Evolutionary conservation across 2,888 invertebrate species (phyloP).

Genomic region (Aphodius granarius): DNA sequence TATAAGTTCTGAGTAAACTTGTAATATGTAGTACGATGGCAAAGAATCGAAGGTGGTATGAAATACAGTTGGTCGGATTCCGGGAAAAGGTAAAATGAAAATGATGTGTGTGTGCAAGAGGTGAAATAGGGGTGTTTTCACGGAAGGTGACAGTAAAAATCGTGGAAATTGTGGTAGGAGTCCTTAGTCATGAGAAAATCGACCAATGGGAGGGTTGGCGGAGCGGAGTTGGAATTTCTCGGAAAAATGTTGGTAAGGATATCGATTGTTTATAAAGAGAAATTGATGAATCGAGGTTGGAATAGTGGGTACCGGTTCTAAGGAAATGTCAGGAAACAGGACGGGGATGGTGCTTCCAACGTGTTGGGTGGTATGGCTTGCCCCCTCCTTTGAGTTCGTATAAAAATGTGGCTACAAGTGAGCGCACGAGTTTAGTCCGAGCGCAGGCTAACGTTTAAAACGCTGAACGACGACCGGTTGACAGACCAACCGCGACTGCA

Average conservation of each 20-base stretch:
- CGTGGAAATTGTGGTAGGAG: background rate
- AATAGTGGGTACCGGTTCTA: constrained; percentile 11
- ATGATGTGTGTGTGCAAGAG: too few species aligned
- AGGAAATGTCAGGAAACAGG: constrained; percentile 25
- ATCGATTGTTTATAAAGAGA: constrained; percentile 42
- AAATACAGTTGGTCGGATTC: too few species aligned
- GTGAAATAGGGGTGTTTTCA: too few species aligned
- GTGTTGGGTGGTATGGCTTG: constrained; percentile 9
- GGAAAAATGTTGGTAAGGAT: background rate
- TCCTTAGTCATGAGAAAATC: constrained; percentile 19
- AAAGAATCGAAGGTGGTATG: too few species aligned
- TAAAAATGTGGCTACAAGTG: constrained; percentile 45
- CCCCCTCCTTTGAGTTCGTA: constrained; percentile 41
- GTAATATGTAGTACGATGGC: too few species aligned
- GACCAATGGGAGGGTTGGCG: background rate
- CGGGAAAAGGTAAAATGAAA: too few species aligned
- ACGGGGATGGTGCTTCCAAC: background rate
- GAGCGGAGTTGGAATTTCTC: background rate
- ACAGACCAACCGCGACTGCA: constrained; percentile 35
- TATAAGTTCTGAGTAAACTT: too few species aligned
- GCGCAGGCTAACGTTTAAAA: constrained; percentile 31
- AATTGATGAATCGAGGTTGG: constrained; percentile 26
- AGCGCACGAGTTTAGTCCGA: constrained; percentile 44
- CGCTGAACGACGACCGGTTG: constrained; percentile 36
- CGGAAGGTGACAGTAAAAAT: too few species aligned